Evolutionary conservation across 2,797 vertebrate species (phyloP).

Genomic region (Danio aesculapii): DNA sequence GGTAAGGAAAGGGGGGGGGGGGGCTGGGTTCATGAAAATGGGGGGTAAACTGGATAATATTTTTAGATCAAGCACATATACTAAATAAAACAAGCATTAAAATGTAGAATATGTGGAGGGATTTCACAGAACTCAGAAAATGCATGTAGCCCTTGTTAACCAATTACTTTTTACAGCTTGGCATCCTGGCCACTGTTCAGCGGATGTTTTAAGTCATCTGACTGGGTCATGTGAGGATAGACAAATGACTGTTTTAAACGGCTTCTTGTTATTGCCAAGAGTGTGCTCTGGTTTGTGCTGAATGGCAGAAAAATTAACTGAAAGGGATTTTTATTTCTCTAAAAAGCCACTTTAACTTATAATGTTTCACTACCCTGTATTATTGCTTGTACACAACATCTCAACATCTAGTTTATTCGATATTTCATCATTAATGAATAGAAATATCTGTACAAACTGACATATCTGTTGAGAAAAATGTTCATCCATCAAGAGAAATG

Average conservation of each 20-base stretch:
- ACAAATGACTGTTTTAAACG: constrained; percentile 18
- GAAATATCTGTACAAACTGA: neutral
- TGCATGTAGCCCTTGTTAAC: neutral
- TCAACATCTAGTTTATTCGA: neutral
- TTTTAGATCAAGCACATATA: neutral
- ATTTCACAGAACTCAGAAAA: neutral
- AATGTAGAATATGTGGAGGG: neutral
- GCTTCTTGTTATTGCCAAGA: constrained; percentile 2
- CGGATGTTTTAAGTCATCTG: constrained; percentile 29
- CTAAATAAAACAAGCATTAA: neutral
- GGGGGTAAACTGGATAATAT: neutral
- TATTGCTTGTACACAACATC: neutral
- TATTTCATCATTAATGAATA: neutral
- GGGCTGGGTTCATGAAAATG: neutral
- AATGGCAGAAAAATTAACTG: neutral
- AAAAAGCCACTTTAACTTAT: neutral
- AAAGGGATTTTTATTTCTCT: neutral
- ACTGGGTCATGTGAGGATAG: constrained; percentile 29
- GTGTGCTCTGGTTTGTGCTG: neutral
- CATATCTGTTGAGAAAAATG: neutral
- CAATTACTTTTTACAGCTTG: constrained; percentile 33
- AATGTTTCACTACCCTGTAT: neutral
- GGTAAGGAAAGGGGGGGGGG: too few relatives aligned
- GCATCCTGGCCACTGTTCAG: neutral
- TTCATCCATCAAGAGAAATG: neutral